Evolutionary conservation across 1,140 invertebrate genomes (phyloP), one percentile per base, ranked within the genome.

Genomic region (Drosophila rhopaloa): DNA sequence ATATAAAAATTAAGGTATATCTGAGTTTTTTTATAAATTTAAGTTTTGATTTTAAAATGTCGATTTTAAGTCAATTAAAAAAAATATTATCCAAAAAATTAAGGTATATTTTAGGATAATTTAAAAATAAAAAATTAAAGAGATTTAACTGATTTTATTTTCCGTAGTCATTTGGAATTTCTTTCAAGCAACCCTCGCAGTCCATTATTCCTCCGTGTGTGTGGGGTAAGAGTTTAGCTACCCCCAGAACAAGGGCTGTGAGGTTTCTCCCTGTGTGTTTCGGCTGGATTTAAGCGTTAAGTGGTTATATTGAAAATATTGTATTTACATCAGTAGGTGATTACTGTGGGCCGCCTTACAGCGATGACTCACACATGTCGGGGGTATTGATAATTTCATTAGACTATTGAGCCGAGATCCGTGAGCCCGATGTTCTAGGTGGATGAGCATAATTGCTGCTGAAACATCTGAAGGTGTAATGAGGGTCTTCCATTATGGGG

Each of bases 251-350:
- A 38, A 71, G 57, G 74, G 47, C 68, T 62, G 56, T 50, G 53
- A 48, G 56, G 19, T 71, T 74, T 48, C 38, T 61, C 66, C 76
- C 57, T 50, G 71, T 77, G 61, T 72, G 62, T 78, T 62, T 78
- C 61, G 55, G 79, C 76, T 76, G 84, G 84, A 89, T 89, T 89
- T 84, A 84, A 89, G 84, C 84, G 84, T 89, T 89, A 89, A 89
- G 84, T 89, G 84, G 84, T 89, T 89, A 89, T 89, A 89, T 89
- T 89, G 84, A 89, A 89, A 89, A 89, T 89, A 89, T 89, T 89
- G 84, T 89, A 89, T 89, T 89, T 89, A 89, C 84, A 89, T 89
- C 84, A 89, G 84, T 89, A 90, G 84, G 84, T 89, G 84, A 89
- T 89, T 89, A 89, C 82, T 76, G 56, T 78, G 60, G 32, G 62